phyloP scores from a whole-genome alignment of 2,888 invertebrate species.

The Drosophila paramelanica region DNA sequence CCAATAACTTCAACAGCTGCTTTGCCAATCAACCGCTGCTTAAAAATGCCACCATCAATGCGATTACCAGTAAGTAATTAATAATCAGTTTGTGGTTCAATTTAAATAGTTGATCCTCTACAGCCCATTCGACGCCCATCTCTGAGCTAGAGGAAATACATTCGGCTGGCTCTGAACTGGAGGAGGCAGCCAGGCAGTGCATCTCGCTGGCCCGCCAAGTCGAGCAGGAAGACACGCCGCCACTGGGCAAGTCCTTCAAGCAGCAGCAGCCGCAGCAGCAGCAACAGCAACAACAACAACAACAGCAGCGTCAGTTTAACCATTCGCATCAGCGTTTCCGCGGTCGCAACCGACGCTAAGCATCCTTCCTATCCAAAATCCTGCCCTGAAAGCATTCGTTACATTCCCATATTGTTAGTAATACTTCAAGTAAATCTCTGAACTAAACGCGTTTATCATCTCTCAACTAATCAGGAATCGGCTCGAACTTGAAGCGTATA shows the following conservation, averaged over 20 bases:
- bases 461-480: constrained; percentile 38
- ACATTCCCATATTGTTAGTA: constrained; percentile 51
- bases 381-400: constrained; percentile 32
- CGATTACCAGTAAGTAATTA: constrained; percentile 45
- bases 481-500: constrained; percentile 82
- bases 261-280: constrained; percentile 36
- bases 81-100: neutral
- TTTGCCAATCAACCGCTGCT: constrained; percentile 52
- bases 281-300: constrained; percentile 46
- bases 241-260: constrained; percentile 22
- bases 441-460: constrained; percentile 15
- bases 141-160: constrained; percentile 31
- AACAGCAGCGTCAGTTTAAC: constrained; percentile 54
- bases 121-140: constrained; percentile 68
- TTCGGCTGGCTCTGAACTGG: constrained; percentile 33
- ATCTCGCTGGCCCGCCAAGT: constrained; percentile 23
- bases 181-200: constrained; percentile 25
- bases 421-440: constrained; percentile 53
- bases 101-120: too few species aligned
- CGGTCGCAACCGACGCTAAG: constrained; percentile 73
- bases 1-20: constrained; percentile 63
- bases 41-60: constrained; percentile 39
- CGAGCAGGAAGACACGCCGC: constrained; percentile 16
- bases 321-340: constrained; percentile 68
- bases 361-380: constrained; percentile 7